Percentiles rank a stretch among this genome's conserved stretches.
These are phyloP conservation scores for Xestia rhomboidea DNA, from an alignment of 2,888 invertebrate species.

Conservation along the genomic window DNA sequence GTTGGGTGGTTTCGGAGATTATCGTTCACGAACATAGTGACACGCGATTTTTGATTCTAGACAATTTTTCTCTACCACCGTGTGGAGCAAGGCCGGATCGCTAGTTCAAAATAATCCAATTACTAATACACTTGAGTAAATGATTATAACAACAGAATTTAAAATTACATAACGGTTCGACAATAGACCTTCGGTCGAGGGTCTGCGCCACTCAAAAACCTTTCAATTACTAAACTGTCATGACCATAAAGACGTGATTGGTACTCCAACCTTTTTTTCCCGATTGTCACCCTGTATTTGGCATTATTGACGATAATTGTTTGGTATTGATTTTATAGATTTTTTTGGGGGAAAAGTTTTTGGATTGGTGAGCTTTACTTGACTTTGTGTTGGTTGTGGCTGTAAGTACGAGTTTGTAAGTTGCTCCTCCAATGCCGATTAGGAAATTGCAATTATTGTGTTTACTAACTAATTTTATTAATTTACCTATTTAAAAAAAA, in stretches of 20 bases:
- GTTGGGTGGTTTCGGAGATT: too few relatives aligned
- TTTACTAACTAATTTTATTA: too few relatives aligned
- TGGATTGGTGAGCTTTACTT: neutral
- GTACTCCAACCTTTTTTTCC: conserved; percentile 57
- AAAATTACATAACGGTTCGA: conserved; percentile 74
- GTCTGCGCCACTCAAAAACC: conserved; percentile 74
- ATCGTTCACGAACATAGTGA: too few relatives aligned
- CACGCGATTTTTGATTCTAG: too few relatives aligned
- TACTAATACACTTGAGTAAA: conserved; percentile 54
- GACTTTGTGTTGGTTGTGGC: too few relatives aligned
- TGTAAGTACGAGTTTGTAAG: neutral
- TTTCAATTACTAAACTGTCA: conserved; percentile 85
- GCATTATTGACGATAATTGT: conserved; percentile 61
- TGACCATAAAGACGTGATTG: conserved; percentile 68
- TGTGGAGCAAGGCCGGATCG: neutral
- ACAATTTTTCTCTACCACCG: neutral
- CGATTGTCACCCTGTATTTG: conserved; percentile 57
- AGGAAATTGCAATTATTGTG: too few relatives aligned
- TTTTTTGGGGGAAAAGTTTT: neutral
- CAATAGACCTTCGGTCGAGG: conserved; percentile 75
- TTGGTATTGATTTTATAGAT: conserved; percentile 47
- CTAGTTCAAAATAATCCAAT: conserved; percentile 44
- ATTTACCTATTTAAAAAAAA: too few relatives aligned
- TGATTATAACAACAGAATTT: conserved; percentile 68
- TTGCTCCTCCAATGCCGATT: too few relatives aligned